Conservation (phyloP, 2,888 invertebrate species). For the Meiosimyza decipiens region DNA sequence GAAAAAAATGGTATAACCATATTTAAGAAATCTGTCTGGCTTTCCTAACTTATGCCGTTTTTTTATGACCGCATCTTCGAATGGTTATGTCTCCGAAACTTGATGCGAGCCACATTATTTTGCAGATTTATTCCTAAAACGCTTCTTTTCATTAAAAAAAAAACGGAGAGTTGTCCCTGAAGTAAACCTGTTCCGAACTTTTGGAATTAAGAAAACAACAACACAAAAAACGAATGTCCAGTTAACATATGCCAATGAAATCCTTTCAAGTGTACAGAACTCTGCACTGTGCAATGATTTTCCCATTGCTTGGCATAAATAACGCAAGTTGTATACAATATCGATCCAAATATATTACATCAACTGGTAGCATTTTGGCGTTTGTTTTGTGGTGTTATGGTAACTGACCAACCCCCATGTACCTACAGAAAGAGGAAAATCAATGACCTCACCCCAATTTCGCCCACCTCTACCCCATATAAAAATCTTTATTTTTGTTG, state of each 20-base stretch:
- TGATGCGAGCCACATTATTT: too few relatives aligned
- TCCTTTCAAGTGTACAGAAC: neutral
- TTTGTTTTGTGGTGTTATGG: constrained; percentile 3
- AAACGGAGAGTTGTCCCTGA: too few relatives aligned
- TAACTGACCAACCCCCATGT: neutral
- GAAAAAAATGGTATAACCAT: too few relatives aligned
- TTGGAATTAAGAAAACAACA: too few relatives aligned
- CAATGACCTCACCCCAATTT: constrained; percentile 14
- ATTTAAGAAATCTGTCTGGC: too few relatives aligned
- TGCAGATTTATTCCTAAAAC: too few relatives aligned
- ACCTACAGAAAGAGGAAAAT: neutral
- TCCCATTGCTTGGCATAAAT: neutral
- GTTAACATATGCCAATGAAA: too few relatives aligned
- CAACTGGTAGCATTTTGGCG: neutral
- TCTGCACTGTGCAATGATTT: constrained; percentile 10
- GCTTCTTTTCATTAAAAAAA: too few relatives aligned
- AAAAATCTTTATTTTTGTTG: neutral
- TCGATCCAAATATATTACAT: neutral
- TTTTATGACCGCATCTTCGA: too few relatives aligned
- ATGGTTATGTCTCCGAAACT: too few relatives aligned
- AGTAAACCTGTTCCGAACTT: too few relatives aligned
- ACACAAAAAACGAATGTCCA: neutral
- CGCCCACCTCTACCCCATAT: neutral
- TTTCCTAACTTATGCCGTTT: too few relatives aligned
- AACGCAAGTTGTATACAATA: neutral